phyloP scores from a whole-genome alignment of 2,113 vertebrate species.

The Perca flavescens region DNA sequence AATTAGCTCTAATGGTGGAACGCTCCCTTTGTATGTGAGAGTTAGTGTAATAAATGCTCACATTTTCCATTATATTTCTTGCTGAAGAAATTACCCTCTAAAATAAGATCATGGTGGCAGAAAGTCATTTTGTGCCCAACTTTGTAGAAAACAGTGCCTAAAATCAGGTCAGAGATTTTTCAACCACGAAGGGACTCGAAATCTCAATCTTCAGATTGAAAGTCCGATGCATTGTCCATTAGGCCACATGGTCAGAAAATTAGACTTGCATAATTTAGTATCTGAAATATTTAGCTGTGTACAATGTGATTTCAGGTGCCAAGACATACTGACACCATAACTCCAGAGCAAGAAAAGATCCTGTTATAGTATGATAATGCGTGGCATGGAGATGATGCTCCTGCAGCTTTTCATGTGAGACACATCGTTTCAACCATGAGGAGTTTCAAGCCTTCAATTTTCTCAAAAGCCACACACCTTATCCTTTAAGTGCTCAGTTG shows the following conservation, averaged over 20 bases:
- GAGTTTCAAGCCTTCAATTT: constrained; percentile 22
- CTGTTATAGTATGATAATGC: background rate
- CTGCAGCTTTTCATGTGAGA: background rate
- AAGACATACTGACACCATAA: background rate
- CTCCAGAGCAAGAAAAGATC: background rate
- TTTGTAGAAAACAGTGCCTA: background rate
- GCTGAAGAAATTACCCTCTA: background rate
- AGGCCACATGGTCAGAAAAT: background rate
- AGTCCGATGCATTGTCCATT: constrained; percentile 4
- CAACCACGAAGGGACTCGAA: background rate
- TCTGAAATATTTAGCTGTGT: background rate
- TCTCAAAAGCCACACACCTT: background rate
- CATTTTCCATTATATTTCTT: background rate
- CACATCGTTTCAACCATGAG: background rate
- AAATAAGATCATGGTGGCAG: background rate
- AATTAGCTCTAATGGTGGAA: background rate
- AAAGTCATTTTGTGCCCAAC: background rate
- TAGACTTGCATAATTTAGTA: background rate
- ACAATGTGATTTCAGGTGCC: background rate
- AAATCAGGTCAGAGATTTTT: background rate
- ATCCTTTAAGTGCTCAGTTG: background rate
- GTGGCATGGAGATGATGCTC: background rate
- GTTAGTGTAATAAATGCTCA: background rate
- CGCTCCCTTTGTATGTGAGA: background rate
- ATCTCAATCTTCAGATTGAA: constrained; percentile 1